Conservation (phyloP, 1,140 invertebrate genomes). For the Zaprionus nigranus region DNA sequence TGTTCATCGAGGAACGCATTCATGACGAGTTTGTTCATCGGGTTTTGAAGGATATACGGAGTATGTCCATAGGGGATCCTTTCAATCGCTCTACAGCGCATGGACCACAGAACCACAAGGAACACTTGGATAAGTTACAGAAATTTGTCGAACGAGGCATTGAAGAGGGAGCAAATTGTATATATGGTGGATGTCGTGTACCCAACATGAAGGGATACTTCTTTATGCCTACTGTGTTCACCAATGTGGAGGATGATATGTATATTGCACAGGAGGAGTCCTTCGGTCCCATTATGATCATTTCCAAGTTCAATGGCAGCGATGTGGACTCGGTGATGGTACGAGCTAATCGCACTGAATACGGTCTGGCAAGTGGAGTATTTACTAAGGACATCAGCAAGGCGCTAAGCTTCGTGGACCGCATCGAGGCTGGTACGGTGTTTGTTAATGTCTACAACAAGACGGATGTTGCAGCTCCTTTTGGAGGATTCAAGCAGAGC, state of each 20-base stretch:
- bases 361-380: conserved; percentile 96
- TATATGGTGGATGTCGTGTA: conserved; percentile 92
- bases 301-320: conserved; percentile 93
- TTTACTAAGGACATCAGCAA: conserved; percentile 95
- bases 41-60: conserved; percentile 93
- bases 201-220: conserved; percentile 91
- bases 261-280: conserved; percentile 96
- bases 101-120: conserved; percentile 97
- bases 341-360: conserved; percentile 96
- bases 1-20: conserved; percentile 96
- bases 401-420: conserved; percentile 94
- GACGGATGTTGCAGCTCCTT: conserved; percentile 98
- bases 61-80: conserved; percentile 96
- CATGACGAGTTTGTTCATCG: conserved; percentile 94
- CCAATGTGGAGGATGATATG: conserved; percentile 95
- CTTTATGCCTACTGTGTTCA: conserved; percentile 96
- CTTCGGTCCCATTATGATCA: conserved; percentile 98
- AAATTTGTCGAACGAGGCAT: conserved; percentile 90
- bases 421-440: conserved; percentile 96
- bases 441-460: conserved; percentile 99
- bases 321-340: conserved; percentile 93
- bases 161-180: conserved; percentile 94
- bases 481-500: conserved; percentile 98
- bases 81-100: conserved; percentile 94
- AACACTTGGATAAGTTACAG: conserved; percentile 94